These are phyloP conservation scores for Platynereis dumerilii DNA, from an alignment of 2,888 invertebrate species.

Conservation along the genomic window DNA sequence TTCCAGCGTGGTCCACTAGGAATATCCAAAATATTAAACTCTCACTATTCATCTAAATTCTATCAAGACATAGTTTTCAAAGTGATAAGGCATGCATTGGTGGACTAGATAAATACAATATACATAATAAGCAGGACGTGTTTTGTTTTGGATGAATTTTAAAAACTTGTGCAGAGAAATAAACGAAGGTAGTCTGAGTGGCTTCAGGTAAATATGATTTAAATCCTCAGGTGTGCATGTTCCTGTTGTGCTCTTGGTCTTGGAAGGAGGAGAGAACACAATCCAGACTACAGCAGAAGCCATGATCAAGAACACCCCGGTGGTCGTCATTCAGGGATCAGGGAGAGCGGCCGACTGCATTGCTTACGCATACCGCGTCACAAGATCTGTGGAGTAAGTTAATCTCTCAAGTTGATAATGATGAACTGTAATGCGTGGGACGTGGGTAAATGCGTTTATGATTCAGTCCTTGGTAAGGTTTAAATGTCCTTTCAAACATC, in stretches of 20 bases:
- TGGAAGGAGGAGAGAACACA: conserved; percentile 96
- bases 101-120: too few relatives aligned
- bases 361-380: conserved; percentile 45
- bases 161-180: too few relatives aligned
- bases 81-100: too few relatives aligned
- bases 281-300: conserved; percentile 53
- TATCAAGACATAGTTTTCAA: too few relatives aligned
- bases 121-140: too few relatives aligned
- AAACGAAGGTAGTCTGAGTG: too few relatives aligned
- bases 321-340: conserved; percentile 59
- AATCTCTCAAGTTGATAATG: neutral
- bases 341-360: conserved; percentile 61
- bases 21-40: too few relatives aligned
- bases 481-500: too few relatives aligned
- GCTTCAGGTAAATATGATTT: too few relatives aligned
- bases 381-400: conserved; percentile 20
- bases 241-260: conserved; percentile 93
- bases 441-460: neutral
- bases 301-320: conserved; percentile 50
- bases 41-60: too few relatives aligned
- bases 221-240: conserved; percentile 52
- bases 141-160: too few relatives aligned
- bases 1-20: too few relatives aligned
- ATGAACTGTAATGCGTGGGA: neutral
- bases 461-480: neutral